Conservation (phyloP, 2,888 invertebrate genomes). For the Polylopha cassiicola region DNA sequence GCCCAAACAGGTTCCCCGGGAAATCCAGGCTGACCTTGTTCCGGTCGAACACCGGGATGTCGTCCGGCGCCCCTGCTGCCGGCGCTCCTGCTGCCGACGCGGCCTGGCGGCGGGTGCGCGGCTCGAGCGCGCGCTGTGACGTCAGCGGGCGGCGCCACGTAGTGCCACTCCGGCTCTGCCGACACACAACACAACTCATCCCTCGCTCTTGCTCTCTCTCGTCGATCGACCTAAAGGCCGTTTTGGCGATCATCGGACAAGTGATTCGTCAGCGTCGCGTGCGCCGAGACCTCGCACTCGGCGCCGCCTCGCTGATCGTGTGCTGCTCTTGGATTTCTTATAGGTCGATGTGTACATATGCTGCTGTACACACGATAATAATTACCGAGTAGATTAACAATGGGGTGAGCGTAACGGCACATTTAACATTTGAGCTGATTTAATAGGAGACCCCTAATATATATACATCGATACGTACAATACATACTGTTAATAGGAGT, state of each 20-base stretch:
- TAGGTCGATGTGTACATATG: too few species aligned
- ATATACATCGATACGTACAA: too few species aligned
- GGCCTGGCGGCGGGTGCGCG: slow-evolving; percentile 24
- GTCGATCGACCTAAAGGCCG: slow-evolving; percentile 11
- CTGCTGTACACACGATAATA: too few species aligned
- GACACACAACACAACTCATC: slow-evolving; percentile 20
- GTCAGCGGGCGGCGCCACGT: slow-evolving; percentile 45
- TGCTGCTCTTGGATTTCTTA: too few species aligned
- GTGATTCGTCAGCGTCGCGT: slow-evolving; percentile 1
- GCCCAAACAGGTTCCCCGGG: slow-evolving; percentile 80
- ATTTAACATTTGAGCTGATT: too few species aligned
- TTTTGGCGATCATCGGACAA: slow-evolving; percentile 19
- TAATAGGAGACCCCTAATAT: too few species aligned
- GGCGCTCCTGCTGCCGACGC: slow-evolving; percentile 39
- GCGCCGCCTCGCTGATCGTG: too few species aligned
- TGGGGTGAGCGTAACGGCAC: too few species aligned
- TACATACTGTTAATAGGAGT: too few species aligned
- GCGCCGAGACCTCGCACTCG: not conserved
- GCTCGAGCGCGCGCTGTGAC: slow-evolving; percentile 17
- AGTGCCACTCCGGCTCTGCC: slow-evolving; percentile 64
- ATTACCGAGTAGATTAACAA: too few species aligned
- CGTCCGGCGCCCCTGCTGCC: slow-evolving; percentile 66
- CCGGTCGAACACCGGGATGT: slow-evolving; percentile 79
- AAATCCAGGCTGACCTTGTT: slow-evolving; percentile 82
- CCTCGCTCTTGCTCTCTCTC: slow-evolving; percentile 8